phyloP scores from a whole-genome alignment of 1,140 invertebrate species.

The Drosophila lacteicornis region DNA sequence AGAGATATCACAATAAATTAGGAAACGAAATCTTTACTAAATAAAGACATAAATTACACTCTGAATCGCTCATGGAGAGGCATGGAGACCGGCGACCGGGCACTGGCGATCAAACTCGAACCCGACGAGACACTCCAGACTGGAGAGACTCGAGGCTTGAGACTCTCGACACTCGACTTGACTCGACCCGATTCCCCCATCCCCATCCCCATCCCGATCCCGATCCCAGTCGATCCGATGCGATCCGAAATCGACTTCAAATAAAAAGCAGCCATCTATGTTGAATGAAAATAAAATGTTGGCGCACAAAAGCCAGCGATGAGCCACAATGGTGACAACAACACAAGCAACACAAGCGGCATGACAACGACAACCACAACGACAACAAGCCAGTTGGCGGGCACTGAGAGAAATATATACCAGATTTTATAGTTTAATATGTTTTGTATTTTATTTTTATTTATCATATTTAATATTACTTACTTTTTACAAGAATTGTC shows the following conservation, averaged over 20 bases:
- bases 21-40: conserved; percentile 85
- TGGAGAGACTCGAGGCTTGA: not conserved
- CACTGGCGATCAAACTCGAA: conserved; percentile 23
- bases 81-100: conserved; percentile 34
- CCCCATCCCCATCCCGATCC: conserved; percentile 8
- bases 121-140: conserved; percentile 10
- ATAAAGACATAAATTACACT: conserved; percentile 85
- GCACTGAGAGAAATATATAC: conserved; percentile 1
- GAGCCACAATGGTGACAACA: conserved; percentile 72
- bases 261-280: conserved; percentile 71
- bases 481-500: too few relatives aligned
- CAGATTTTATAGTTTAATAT: not conserved
- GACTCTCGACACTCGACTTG: conserved; percentile 13
- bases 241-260: conserved; percentile 53
- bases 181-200: conserved; percentile 8
- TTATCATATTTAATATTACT: too few relatives aligned
- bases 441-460: not conserved
- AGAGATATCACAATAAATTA: conserved; percentile 85
- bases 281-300: conserved; percentile 77
- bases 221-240: conserved; percentile 7
- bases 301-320: conserved; percentile 67
- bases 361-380: conserved; percentile 51
- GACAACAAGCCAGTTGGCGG: conserved; percentile 18
- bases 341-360: conserved; percentile 48
- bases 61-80: conserved; percentile 77